Base-by-base conservation (phyloP, 2,797 vertebrate species). In the Halcyon smyrnensis region DNA sequence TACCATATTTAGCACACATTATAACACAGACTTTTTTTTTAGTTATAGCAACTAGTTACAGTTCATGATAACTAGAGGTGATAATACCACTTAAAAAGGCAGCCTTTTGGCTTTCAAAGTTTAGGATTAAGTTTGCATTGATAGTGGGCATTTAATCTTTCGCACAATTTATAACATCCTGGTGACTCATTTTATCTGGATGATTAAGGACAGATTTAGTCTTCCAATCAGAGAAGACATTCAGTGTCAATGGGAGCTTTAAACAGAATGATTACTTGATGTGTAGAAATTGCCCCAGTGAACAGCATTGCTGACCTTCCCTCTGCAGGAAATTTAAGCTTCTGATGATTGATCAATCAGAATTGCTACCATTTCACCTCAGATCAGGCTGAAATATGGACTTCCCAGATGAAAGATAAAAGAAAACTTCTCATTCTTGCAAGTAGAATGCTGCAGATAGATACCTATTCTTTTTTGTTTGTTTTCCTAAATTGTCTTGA, bases 131-230 rank as follows among this genome's bases (percentile, higher is more conserved):
- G 56, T 56, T 94, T 92, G 36, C 48, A 83, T 90, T 86, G 64
- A 91, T 18, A 74, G 25, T 18, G 13, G 39, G 20, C 59, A 82
- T 90, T 70, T 95, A 87, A 93, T 87, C 84, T 70, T 81, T 76
- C 71, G 68, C 34, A 67, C 64, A 73, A 46, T 94, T 93, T 80
- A 54, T 25, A 73, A 57, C 53, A 85, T 54, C 36, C 90, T 39
- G 5, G 39, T 96, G 86, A 97, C 64, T 90, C 88, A 96, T 87
- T 13, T 89, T 65, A 79, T 59, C 69, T 67, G 79, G 59, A 84
- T 90, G 59, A 96, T 92, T 95, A 96, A 96, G 94, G 89, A 67
- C 45, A 84, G 87, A 94, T 95, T 95, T 94, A 87, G 69, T 78
- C 84, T 97, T 95, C 63, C 87, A 93, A 84, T 92, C 74, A 94